These are phyloP conservation scores for Centropus bengalensis DNA, from an alignment of 2,113 vertebrate genomes.

Conservation along the genomic window DNA sequence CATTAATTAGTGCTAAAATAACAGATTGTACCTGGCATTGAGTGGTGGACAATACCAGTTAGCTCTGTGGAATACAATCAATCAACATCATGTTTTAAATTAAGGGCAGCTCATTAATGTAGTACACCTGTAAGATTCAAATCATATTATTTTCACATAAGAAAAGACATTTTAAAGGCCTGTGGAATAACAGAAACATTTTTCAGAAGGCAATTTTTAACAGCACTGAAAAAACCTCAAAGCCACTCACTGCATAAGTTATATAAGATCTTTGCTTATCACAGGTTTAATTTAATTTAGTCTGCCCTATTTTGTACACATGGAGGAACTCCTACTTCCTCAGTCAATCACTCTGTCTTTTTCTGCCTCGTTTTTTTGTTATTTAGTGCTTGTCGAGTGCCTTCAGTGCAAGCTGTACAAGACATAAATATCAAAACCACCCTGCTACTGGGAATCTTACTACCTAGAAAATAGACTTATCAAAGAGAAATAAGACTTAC, in stretches of 20 bases:
- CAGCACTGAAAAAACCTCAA: background rate
- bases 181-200: background rate
- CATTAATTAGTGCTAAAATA: slow-evolving; percentile 2
- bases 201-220: slow-evolving; percentile 27
- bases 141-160: background rate
- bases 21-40: background rate
- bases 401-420: slow-evolving; percentile 34
- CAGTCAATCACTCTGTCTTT: slow-evolving; percentile 66
- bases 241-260: background rate
- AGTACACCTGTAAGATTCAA: slow-evolving; percentile 10
- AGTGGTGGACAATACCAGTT: background rate
- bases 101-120: slow-evolving; percentile 10
- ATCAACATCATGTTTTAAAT: slow-evolving; percentile 22
- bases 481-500: slow-evolving; percentile 13
- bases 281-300: slow-evolving; percentile 59
- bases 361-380: slow-evolving; percentile 16
- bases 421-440: slow-evolving; percentile 46
- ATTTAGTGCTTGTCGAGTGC: slow-evolving; percentile 26
- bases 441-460: slow-evolving; percentile 10
- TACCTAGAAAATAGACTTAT: slow-evolving; percentile 5
- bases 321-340: slow-evolving; percentile 34
- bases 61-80: background rate
- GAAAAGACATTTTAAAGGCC: slow-evolving; percentile 22
- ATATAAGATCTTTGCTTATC: slow-evolving; percentile 48
- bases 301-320: slow-evolving; percentile 44